Evolutionary conservation across 2,888 invertebrate genomes (phyloP).

Genomic region (Orchestes rusci): DNA sequence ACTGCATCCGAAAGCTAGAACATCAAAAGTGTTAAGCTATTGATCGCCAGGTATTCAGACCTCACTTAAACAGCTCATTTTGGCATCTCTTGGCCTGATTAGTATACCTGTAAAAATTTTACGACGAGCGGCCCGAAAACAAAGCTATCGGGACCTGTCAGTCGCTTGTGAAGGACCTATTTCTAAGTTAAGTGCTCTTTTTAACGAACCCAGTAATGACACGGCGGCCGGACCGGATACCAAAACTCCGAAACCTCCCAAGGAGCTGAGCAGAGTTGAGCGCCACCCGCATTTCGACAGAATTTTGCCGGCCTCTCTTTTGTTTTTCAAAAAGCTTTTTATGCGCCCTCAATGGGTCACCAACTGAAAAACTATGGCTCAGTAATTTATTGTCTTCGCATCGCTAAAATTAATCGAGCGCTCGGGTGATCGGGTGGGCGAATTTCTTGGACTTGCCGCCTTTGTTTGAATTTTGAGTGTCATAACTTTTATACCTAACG

Average conservation of each 20-base stretch:
- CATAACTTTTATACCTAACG: too few species aligned
- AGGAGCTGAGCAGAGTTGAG: slow-evolving; percentile 12
- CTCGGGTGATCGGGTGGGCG: too few species aligned
- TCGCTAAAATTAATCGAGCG: too few species aligned
- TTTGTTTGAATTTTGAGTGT: too few species aligned
- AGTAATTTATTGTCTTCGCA: too few species aligned
- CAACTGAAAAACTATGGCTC: too few species aligned
- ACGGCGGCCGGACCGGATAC: slow-evolving; percentile 16
- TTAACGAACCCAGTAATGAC: slow-evolving; percentile 23
- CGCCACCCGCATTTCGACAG: slow-evolving; percentile 16
- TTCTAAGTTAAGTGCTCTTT: slow-evolving; percentile 24
- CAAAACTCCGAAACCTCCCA: slow-evolving; percentile 16
- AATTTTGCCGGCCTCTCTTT: slow-evolving; percentile 6
- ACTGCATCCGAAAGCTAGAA: too few species aligned
- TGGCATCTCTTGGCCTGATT: slow-evolving; percentile 16
- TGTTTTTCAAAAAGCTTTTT: neutral
- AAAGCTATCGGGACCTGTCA: slow-evolving; percentile 23
- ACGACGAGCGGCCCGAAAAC: slow-evolving; percentile 21
- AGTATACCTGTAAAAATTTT: slow-evolving; percentile 23
- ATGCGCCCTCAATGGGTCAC: slow-evolving; percentile 1
- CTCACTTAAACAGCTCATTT: slow-evolving; percentile 14
- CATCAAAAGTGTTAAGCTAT: slow-evolving; percentile 19
- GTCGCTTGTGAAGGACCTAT: slow-evolving; percentile 21
- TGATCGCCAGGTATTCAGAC: slow-evolving; percentile 16
- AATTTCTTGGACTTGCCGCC: too few species aligned